A percentile compares a stretch with the other conserved stretches of the same genome.
These are phyloP conservation scores for Choristoneura rosaceana DNA, from an alignment of 2,888 invertebrate genomes.

Conservation along the genomic window DNA sequence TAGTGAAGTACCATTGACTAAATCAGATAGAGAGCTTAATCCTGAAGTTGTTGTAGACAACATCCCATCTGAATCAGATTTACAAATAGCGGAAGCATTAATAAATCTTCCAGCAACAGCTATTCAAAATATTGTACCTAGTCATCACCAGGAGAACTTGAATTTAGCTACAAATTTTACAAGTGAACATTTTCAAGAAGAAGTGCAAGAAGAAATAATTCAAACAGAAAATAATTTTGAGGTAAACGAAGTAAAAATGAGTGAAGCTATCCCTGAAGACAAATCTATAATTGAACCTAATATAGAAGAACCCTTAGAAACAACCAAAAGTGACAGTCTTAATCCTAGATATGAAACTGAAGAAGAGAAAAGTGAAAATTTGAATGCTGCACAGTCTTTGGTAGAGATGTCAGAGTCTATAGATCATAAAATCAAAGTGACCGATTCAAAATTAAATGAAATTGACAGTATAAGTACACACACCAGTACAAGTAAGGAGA, in stretches of 20 bases:
- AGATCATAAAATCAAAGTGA: constrained; percentile 69
- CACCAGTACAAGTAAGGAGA: constrained; percentile 32
- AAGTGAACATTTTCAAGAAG: constrained; percentile 49
- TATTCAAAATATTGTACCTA: constrained; percentile 62
- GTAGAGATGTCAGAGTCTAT: constrained; percentile 81
- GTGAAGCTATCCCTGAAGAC: constrained; percentile 42
- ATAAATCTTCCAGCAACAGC: constrained; percentile 78
- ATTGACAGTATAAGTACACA: constrained; percentile 50
- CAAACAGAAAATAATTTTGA: constrained; percentile 39
- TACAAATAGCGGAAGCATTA: constrained; percentile 81
- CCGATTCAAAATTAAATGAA: constrained; percentile 57
- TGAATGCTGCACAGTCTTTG: constrained; percentile 80
- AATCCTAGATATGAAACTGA: constrained; percentile 74
- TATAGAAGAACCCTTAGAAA: constrained; percentile 44
- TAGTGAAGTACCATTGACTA: neutral
- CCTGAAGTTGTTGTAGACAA: constrained; percentile 50
- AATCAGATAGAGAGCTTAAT: constrained; percentile 43
- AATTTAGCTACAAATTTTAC: constrained; percentile 45
- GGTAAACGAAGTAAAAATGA: constrained; percentile 45
- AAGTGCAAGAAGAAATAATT: constrained; percentile 15
- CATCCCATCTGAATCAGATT: constrained; percentile 76
- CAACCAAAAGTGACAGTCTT: constrained; percentile 56
- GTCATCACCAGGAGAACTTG: constrained; percentile 52
- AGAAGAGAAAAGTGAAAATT: constrained; percentile 78
- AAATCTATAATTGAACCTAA: constrained; percentile 41